A percentile compares a stretch with the other conserved stretches of the same genome.
These are phyloP conservation scores for Cyaniris semiargus DNA, from an alignment of 2,888 invertebrate species.

Conservation along the genomic window DNA sequence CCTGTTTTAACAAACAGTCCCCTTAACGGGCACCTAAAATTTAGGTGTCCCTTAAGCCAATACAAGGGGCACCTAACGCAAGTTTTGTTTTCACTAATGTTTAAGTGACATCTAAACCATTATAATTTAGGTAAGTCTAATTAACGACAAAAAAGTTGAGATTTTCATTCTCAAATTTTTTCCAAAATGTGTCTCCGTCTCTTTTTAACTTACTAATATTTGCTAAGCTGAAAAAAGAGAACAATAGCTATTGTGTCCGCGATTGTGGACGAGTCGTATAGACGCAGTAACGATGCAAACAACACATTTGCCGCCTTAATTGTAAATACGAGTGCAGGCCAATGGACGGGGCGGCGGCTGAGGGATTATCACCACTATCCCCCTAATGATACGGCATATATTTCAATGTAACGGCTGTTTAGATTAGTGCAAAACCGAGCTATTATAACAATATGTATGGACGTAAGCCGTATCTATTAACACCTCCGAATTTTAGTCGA, in stretches of 20 bases:
- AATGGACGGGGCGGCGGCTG: constrained; percentile 33
- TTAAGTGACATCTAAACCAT: too few relatives aligned
- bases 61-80: too few relatives aligned
- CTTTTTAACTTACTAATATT: constrained; percentile 7
- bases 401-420: constrained; percentile 4
- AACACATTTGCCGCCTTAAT: constrained; percentile 44
- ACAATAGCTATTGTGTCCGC: constrained; percentile 35
- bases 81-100: too few relatives aligned
- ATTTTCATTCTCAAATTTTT: neutral
- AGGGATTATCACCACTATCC: constrained; percentile 5
- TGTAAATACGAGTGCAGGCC: constrained; percentile 41
- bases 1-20: too few relatives aligned
- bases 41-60: too few relatives aligned
- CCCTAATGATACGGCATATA: neutral
- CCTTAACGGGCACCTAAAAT: too few relatives aligned
- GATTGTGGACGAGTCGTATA: constrained; percentile 41
- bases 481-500: constrained; percentile 2
- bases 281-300: constrained; percentile 42
- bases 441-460: constrained; percentile 26
- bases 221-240: constrained; percentile 26
- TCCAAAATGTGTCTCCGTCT: neutral
- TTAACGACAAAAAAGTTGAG: neutral
- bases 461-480: constrained; percentile 27
- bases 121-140: too few relatives aligned
- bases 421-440: constrained; percentile 18